phyloP scores from a whole-genome alignment of 2,888 invertebrate species.

The Stegana nigrithorax region DNA sequence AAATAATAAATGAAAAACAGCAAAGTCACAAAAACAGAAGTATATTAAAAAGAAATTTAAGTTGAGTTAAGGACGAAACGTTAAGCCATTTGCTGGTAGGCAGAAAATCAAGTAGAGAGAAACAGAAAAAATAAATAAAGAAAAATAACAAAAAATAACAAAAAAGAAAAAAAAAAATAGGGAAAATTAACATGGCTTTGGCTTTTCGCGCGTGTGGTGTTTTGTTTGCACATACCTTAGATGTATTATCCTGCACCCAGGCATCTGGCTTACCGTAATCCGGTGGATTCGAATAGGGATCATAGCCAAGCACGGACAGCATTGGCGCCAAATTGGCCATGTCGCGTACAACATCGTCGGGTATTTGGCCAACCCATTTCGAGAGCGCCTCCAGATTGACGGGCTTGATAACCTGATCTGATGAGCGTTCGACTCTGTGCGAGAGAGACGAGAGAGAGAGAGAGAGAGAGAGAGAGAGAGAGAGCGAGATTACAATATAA shows the following conservation, averaged over 20 bases:
- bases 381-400: conserved; percentile 95
- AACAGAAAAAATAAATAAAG: neutral
- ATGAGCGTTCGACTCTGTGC: conserved; percentile 92
- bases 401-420: conserved; percentile 98
- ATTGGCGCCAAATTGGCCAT: conserved; percentile 96
- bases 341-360: conserved; percentile 90
- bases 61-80: no score
- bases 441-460: conserved; percentile 45
- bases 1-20: no score
- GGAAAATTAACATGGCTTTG: neutral
- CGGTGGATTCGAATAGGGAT: conserved; percentile 96
- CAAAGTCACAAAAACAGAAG: no score
- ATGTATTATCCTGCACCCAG: conserved; percentile 78
- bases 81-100: no score
- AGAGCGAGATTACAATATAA: no score
- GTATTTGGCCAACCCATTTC: conserved; percentile 92
- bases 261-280: conserved; percentile 89
- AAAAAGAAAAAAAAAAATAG: conserved; percentile 21
- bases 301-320: conserved; percentile 92
- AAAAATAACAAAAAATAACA: neutral
- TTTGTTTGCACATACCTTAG: conserved; percentile 63
- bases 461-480: neutral
- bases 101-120: no score
- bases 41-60: no score
- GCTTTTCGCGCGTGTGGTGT: conserved; percentile 37